Evolutionary conservation across 2,797 vertebrate species (phyloP).

Genomic region (Enteromius anoplus): DNA sequence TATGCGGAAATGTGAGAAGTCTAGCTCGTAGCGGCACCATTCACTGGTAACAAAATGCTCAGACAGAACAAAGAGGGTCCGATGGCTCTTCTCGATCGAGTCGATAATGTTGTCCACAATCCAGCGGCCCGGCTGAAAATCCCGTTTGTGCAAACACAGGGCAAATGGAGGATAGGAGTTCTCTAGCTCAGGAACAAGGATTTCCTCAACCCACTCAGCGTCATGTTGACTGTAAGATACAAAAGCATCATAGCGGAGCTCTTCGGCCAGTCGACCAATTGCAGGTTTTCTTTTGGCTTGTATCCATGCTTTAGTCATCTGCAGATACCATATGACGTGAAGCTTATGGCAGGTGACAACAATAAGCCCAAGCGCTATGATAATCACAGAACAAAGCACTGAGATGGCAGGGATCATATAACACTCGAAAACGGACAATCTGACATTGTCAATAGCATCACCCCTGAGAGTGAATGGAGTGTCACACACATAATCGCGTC

Average conservation of each 20-base stretch:
- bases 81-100: slow-evolving; percentile 81
- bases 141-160: slow-evolving; percentile 83
- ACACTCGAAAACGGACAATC: slow-evolving; percentile 71
- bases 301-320: slow-evolving; percentile 82
- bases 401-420: slow-evolving; percentile 66
- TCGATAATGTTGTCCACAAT: slow-evolving; percentile 87
- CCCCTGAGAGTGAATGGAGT: slow-evolving; percentile 74
- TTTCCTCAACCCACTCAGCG: slow-evolving; percentile 81
- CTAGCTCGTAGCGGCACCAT: slow-evolving; percentile 86
- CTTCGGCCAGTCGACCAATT: slow-evolving; percentile 39
- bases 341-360: slow-evolving; percentile 67
- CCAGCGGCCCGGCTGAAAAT: slow-evolving; percentile 84
- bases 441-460: slow-evolving; percentile 52
- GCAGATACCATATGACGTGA: slow-evolving; percentile 79
- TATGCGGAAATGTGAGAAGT: slow-evolving; percentile 86
- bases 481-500: slow-evolving; percentile 74
- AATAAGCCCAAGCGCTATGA: slow-evolving; percentile 59
- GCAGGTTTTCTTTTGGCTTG: slow-evolving; percentile 75
- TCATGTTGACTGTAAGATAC: slow-evolving; percentile 83
- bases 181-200: slow-evolving; percentile 80
- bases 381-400: slow-evolving; percentile 61
- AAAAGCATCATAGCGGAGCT: slow-evolving; percentile 77
- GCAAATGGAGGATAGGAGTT: slow-evolving; percentile 71
- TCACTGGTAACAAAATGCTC: slow-evolving; percentile 84
- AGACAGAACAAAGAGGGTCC: slow-evolving; percentile 82